phyloP scores from a whole-genome alignment of 2,888 invertebrate genomes.

The Oligia fasciuncula region DNA sequence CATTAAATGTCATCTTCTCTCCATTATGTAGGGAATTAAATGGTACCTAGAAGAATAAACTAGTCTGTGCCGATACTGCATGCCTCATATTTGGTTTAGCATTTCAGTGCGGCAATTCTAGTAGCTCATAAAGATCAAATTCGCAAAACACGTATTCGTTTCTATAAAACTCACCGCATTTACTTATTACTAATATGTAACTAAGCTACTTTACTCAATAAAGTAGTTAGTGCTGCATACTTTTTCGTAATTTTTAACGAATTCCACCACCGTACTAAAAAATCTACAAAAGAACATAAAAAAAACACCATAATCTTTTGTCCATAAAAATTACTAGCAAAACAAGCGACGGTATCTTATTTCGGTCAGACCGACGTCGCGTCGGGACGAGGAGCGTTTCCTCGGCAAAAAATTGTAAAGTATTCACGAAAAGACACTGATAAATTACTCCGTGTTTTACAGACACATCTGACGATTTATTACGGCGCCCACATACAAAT shows the following conservation, averaged over 20 bases:
- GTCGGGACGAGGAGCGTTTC: slow-evolving; percentile 45
- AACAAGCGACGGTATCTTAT: slow-evolving; percentile 58
- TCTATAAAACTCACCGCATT: neutral
- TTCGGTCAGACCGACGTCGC: slow-evolving; percentile 57
- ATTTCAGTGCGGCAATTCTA: too few species aligned
- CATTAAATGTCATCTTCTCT: neutral
- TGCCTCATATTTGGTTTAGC: neutral
- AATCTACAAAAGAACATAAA: neutral
- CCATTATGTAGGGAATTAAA: neutral
- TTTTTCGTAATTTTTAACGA: neutral
- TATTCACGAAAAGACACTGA: slow-evolving; percentile 74
- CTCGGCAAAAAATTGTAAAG: slow-evolving; percentile 73
- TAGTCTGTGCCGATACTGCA: neutral
- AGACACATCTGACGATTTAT: slow-evolving; percentile 75
- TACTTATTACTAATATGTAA: neutral
- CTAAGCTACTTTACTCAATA: neutral
- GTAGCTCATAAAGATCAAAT: too few species aligned
- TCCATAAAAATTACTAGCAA: slow-evolving; percentile 43
- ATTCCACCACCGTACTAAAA: neutral
- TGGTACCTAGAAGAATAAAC: neutral
- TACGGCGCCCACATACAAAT: slow-evolving; percentile 69
- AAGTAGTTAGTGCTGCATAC: neutral
- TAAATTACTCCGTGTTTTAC: slow-evolving; percentile 76
- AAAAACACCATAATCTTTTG: slow-evolving; percentile 30
- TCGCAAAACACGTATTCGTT: too few species aligned